phyloP scores from a whole-genome alignment of 2,888 invertebrate species.

The Phortica okadai region DNA sequence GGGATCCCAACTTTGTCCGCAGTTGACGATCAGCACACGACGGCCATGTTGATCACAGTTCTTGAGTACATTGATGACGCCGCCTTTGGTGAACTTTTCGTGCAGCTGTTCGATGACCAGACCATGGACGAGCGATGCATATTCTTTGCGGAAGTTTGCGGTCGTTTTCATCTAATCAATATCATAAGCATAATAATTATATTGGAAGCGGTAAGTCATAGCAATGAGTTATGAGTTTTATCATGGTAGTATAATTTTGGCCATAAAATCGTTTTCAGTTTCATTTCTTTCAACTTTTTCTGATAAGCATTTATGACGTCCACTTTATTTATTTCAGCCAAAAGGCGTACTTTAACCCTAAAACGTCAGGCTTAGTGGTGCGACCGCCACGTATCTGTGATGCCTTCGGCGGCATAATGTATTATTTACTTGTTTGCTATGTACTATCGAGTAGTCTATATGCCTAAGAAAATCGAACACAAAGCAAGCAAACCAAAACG shows the following conservation, averaged over 20 bases:
- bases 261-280: too few relatives aligned
- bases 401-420: too few relatives aligned
- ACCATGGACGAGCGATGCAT: slow-evolving; percentile 81
- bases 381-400: too few relatives aligned
- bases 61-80: slow-evolving; percentile 86
- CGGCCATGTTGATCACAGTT: slow-evolving; percentile 86
- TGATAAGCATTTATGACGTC: slow-evolving; percentile 3
- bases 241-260: neutral
- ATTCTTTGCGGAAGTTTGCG: slow-evolving; percentile 85
- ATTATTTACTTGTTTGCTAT: too few relatives aligned
- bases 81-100: slow-evolving; percentile 82
- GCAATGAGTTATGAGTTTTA: neutral
- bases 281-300: too few relatives aligned
- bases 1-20: slow-evolving; percentile 87
- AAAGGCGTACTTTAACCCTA: too few relatives aligned
- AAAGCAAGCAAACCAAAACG: neutral
- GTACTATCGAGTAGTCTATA: neutral
- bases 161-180: slow-evolving; percentile 83
- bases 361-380: too few relatives aligned
- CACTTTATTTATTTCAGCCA: neutral
- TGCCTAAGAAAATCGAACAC: neutral
- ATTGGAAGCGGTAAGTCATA: neutral
- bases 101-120: slow-evolving; percentile 83
- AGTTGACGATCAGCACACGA: slow-evolving; percentile 84
- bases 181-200: slow-evolving; percentile 24